A percentile compares a stretch with the other conserved stretches of the same genome.
These are phyloP conservation scores for Atopsyche davidsoni DNA, from an alignment of 1,140 invertebrate species.

Conservation along the genomic window DNA sequence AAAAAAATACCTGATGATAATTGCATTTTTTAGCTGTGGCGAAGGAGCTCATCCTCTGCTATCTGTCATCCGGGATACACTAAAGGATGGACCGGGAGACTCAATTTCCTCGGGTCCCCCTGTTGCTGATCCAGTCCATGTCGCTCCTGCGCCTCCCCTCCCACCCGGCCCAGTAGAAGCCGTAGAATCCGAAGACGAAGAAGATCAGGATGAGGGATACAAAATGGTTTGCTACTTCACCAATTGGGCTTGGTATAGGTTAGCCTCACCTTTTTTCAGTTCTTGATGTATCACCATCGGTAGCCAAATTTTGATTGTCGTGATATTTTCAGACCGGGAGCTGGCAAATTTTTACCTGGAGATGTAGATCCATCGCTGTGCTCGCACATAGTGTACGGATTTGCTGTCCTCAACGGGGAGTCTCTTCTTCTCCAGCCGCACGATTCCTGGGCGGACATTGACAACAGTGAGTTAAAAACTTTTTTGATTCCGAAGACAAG, in stretches of 20 bases:
- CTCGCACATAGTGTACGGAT: conserved; percentile 88
- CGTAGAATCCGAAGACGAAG: conserved; percentile 29
- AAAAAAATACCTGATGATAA: too few relatives aligned
- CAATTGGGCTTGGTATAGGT: conserved; percentile 87
- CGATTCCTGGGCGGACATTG: conserved; percentile 82
- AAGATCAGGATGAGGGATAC: conserved; percentile 38
- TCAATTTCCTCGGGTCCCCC: too few relatives aligned
- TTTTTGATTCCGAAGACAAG: conserved; percentile 2
- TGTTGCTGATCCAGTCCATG: too few relatives aligned
- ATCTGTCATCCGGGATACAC: conserved; percentile 59
- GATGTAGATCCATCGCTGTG: conserved; percentile 80
- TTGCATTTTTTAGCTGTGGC: conserved; percentile 51
- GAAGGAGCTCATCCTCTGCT: conserved; percentile 71
- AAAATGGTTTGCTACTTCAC: conserved; percentile 89
- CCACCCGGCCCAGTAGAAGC: conserved; percentile 24
- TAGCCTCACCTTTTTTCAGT: too few relatives aligned
- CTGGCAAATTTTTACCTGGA: conserved; percentile 75
- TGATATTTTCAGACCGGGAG: conserved; percentile 51
- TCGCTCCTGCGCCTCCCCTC: background rate
- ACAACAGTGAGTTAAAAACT: conserved; percentile 60
- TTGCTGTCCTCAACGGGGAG: conserved; percentile 75
- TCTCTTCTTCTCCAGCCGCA: conserved; percentile 74
- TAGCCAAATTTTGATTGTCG: too few relatives aligned
- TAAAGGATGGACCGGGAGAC: conserved; percentile 48
- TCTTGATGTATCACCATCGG: too few relatives aligned